Conservation (phyloP, 2,888 invertebrate species). For the Drosophila recens region DNA sequence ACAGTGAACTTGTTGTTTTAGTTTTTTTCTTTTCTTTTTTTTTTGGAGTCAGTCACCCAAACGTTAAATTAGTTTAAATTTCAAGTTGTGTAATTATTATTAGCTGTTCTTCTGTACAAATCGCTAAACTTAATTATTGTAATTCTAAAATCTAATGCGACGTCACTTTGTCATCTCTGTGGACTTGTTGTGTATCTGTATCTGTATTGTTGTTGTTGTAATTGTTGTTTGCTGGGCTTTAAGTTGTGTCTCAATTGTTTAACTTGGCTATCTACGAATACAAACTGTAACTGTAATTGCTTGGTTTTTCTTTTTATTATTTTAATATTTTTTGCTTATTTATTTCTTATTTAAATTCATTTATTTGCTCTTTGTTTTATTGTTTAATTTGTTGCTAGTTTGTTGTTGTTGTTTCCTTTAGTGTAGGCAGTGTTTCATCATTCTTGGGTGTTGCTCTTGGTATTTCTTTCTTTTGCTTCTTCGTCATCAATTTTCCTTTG, state of each 20-base stretch:
- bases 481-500: conserved; percentile 14
- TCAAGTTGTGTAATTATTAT: conserved; percentile 6
- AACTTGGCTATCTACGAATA: conserved; percentile 75
- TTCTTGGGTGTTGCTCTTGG: conserved; percentile 52
- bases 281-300: conserved; percentile 58
- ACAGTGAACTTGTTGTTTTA: conserved; percentile 69
- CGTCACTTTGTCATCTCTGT: conserved; percentile 28
- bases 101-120: conserved; percentile 48
- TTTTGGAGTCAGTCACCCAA: conserved; percentile 38
- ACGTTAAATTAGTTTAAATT: conserved; percentile 40
- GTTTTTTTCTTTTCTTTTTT: conserved; percentile 13
- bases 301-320: conserved; percentile 16
- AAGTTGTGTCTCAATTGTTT: conserved; percentile 57
- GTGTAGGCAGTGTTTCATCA: conserved; percentile 73
- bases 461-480: conserved; percentile 26
- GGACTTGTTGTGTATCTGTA: conserved; percentile 22
- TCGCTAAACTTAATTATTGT: conserved; percentile 48
- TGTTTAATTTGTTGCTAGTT: conserved; percentile 77
- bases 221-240: conserved; percentile 19
- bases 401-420: conserved; percentile 36
- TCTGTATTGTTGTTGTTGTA: conserved; percentile 8
- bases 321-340: conserved; percentile 19
- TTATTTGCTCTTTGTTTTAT: conserved; percentile 75
- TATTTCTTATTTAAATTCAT: conserved; percentile 67
- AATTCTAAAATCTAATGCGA: conserved; percentile 41